These are phyloP conservation scores for Hypomecis atomaria DNA, from an alignment of 2,888 invertebrate species.

Conservation along the genomic window DNA sequence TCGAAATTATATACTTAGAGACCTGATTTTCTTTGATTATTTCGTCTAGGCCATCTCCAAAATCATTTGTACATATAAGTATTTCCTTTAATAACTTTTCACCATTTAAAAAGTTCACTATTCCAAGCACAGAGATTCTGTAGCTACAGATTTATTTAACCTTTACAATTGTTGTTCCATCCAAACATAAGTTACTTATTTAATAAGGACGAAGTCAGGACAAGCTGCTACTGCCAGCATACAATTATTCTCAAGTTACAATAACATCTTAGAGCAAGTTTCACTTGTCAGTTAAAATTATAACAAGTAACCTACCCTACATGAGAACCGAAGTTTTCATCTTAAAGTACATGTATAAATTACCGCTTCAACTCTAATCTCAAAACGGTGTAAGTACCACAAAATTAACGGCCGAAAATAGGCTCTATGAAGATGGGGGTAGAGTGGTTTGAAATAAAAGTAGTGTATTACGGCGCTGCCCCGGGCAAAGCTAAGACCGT, in stretches of 20 bases:
- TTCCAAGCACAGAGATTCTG: too few relatives aligned
- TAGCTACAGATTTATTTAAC: too few relatives aligned
- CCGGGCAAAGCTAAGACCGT: constrained; percentile 27
- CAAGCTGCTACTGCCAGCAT: too few relatives aligned
- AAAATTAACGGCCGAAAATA: neutral
- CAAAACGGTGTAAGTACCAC: constrained; percentile 7
- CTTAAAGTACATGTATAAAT: constrained; percentile 31
- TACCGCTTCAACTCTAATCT: neutral
- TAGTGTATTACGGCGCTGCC: constrained; percentile 12
- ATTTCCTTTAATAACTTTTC: too few relatives aligned
- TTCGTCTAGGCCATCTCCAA: too few relatives aligned
- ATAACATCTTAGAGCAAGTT: neutral
- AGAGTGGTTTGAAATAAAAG: constrained; percentile 14
- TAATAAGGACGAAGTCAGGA: too few relatives aligned
- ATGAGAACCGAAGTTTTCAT: constrained; percentile 26
- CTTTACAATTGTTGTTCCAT: too few relatives aligned
- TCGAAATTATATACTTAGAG: too few relatives aligned
- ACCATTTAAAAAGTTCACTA: too few relatives aligned
- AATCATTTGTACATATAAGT: too few relatives aligned
- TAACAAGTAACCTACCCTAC: constrained; percentile 14
- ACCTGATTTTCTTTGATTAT: too few relatives aligned
- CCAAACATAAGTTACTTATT: too few relatives aligned
- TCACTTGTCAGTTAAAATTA: constrained; percentile 5
- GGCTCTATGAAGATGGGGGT: neutral
- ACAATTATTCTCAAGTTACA: neutral